Evolutionary conservation across 2,113 vertebrate genomes (phyloP), one percentile per base, ranked within the genome.

Genomic region (Gambusia affinis): DNA sequence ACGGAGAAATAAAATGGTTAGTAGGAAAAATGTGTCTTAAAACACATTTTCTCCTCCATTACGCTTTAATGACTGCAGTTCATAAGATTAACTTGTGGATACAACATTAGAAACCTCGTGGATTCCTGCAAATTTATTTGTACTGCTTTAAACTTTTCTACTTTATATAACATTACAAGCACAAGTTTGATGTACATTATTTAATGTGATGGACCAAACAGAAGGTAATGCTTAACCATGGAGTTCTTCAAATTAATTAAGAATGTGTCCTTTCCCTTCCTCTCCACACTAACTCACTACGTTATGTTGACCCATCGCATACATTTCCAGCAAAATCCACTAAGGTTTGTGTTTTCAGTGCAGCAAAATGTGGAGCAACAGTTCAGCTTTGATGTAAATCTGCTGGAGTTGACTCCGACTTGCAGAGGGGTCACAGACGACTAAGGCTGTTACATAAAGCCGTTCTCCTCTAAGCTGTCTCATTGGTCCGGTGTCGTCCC

Each of bases 391-490:
- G 14, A 44, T 44, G 31, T 19, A 24, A 64, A 19, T 33, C 19
- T 24, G 24, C 10, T 12, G 19, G 33, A 39, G 11, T 30, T n/a
- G 15, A 29, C 29, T 64, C 62, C 15, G 8, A 22, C 31, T 31
- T 64, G 44, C 44, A 47, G 44, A 47, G 64, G 42, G 73, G 85
- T 85, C 61, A 30, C 82, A 80, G 76, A 70, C 31, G 35, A 39
- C 64, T 81, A 66, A 86, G 70, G 17, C 51, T 0, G 15, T 93
- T 89, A 80, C 19, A 47, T 88, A 90, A 35, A 88, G 44, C 61
- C 24, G 61, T 10, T 51, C 85, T 83, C 85, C 68, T 85, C 84
- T 86, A 72, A 77, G 63, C 68, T 27, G 73, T 67, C 67, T 76
- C 85, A 82, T 71, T 73, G 76, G 83, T 75, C 51, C 14, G 27